Percentiles rank a stretch among this genome's conserved stretches.
Evolutionary conservation across 2,888 invertebrate species (phyloP).

Genomic region (Erannis defoliaria): DNA sequence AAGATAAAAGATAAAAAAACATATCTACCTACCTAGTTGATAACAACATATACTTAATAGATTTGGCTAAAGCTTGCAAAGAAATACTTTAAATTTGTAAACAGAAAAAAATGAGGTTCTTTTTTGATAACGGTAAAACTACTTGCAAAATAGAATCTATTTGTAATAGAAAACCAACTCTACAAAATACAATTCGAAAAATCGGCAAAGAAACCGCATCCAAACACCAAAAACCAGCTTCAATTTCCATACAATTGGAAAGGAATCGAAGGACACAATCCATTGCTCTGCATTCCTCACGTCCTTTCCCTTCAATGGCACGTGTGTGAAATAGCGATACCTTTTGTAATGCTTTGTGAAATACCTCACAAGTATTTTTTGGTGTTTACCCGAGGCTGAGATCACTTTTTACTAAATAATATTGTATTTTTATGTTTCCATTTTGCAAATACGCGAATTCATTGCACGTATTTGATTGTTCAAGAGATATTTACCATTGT

Average conservation of each 20-base stretch:
- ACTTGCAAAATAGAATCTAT: no score
- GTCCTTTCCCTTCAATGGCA: conserved; percentile 11
- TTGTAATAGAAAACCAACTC: not conserved
- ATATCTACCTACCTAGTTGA: no score
- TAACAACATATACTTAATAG: no score
- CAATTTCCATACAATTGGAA: conserved; percentile 14
- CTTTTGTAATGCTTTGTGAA: conserved; percentile 25
- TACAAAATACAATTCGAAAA: no score
- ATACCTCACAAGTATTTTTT: conserved; percentile 13
- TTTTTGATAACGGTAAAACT: no score
- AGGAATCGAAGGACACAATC: conserved; percentile 30
- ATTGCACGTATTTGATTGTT: not conserved
- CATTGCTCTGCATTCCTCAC: conserved; percentile 27
- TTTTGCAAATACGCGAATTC: not conserved
- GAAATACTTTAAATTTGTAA: no score
- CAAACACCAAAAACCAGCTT: conserved; percentile 4
- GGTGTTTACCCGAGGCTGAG: conserved; percentile 13
- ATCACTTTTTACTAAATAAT: not conserved
- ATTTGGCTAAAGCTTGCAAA: no score
- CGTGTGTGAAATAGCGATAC: conserved; percentile 35
- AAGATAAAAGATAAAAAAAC: no score
- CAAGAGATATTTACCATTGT: no score
- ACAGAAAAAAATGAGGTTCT: no score
- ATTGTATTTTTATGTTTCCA: not conserved
- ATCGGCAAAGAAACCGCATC: not conserved